phyloP scores from a whole-genome alignment of 2,797 vertebrate species.

The Nyctibius grandis region DNA sequence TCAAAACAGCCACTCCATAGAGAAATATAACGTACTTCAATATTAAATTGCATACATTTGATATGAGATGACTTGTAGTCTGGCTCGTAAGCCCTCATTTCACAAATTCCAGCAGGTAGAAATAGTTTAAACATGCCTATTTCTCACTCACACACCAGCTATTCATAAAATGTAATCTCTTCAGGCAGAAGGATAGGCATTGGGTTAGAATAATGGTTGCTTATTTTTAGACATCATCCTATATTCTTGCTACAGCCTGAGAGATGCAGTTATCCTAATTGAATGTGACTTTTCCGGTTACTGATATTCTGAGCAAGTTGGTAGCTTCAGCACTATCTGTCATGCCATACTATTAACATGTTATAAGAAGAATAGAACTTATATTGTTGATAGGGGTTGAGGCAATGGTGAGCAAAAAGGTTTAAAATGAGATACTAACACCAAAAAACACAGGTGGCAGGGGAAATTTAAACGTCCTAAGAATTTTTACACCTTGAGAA shows the following conservation, averaged over 20 bases:
- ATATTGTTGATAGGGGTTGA: not conserved
- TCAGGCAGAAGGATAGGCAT: not conserved
- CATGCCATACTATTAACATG: not conserved
- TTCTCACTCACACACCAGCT: not conserved
- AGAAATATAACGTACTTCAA: not conserved
- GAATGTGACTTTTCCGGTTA: constrained; percentile 26
- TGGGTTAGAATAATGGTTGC: not conserved
- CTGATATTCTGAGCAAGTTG: not conserved
- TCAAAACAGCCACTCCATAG: not conserved
- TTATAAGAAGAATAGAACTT: not conserved
- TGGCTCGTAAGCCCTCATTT: not conserved
- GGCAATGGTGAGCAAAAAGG: not conserved
- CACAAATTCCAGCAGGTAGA: not conserved
- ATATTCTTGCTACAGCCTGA: not conserved
- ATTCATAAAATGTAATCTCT: constrained; percentile 14
- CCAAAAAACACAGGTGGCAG: not conserved
- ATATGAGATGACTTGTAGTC: not conserved
- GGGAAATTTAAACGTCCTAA: not conserved
- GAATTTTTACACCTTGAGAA: constrained; percentile 1
- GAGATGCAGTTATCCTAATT: constrained; percentile 24
- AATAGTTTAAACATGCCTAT: not conserved
- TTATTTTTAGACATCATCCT: constrained; percentile 43
- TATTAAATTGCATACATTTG: not conserved
- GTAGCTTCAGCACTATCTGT: constrained; percentile 41
- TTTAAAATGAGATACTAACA: constrained; percentile 22